A percentile compares a stretch with the other conserved stretches of the same genome.
Conservation (phyloP, 2,888 invertebrate genomes). For the Carcina quercana region DNA sequence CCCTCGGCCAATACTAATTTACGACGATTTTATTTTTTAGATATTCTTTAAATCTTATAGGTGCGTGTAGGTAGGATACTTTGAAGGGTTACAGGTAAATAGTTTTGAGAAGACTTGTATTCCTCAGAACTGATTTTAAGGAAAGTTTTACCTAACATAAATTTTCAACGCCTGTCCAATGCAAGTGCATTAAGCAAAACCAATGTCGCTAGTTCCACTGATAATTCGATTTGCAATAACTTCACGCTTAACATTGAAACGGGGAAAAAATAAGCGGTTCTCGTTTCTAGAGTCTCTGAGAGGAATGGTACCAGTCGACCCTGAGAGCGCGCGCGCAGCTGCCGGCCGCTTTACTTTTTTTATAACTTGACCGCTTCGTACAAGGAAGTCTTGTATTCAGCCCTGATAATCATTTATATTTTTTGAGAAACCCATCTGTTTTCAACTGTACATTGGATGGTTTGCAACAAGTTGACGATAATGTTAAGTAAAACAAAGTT, state of each 20-base stretch:
- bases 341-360: slow-evolving; percentile 41
- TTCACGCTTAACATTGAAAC: slow-evolving; percentile 43
- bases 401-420: too few species aligned
- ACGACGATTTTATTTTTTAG: too few species aligned
- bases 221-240: slow-evolving; percentile 33
- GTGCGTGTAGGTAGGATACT: too few species aligned
- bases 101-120: too few species aligned
- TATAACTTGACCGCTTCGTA: slow-evolving; percentile 21
- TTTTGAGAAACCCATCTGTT: too few species aligned
- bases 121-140: too few species aligned
- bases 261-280: slow-evolving; percentile 47
- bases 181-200: slow-evolving; percentile 27
- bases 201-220: slow-evolving; percentile 36
- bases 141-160: too few species aligned
- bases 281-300: slow-evolving; percentile 33
- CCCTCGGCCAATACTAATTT: too few species aligned
- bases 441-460: too few species aligned
- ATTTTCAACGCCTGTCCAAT: slow-evolving; percentile 1
- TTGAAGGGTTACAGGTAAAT: too few species aligned
- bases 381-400: slow-evolving; percentile 16
- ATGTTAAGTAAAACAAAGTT: slow-evolving; percentile 1
- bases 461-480: too few species aligned
- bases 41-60: too few species aligned
- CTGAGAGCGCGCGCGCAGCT: slow-evolving; percentile 54
- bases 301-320: slow-evolving; percentile 54